A percentile compares a stretch with the other conserved stretches of the same genome.
Evolutionary conservation across 2,113 vertebrate species (phyloP).

Genomic region (Empidonax alnorum): DNA sequence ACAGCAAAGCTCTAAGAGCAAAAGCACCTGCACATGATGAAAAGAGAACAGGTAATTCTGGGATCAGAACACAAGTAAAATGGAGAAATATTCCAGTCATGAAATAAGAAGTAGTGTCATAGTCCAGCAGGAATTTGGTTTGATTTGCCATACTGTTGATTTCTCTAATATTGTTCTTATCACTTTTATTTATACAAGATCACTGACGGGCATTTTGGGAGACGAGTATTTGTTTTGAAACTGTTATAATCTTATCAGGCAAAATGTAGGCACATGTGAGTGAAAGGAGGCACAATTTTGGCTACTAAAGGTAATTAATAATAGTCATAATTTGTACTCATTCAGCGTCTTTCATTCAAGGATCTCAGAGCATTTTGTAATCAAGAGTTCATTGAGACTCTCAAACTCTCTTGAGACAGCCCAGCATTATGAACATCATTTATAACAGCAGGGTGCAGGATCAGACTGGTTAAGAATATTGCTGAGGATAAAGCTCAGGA

Average conservation of each 20-base stretch:
- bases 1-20: not conserved
- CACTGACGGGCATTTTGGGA: not conserved
- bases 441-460: conserved; percentile 58
- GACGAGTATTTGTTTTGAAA: conserved; percentile 4
- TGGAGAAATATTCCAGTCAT: not conserved
- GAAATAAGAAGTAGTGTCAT: not conserved
- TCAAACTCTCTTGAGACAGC: conserved; percentile 47
- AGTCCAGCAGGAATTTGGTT: not conserved
- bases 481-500: not conserved
- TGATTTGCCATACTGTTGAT: conserved; percentile 11
- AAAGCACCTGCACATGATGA: not conserved
- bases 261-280: not conserved
- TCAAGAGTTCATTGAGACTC: conserved; percentile 48
- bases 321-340: conserved; percentile 52
- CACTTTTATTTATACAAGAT: not conserved
- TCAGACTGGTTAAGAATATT: conserved; percentile 38
- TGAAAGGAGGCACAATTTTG: not conserved
- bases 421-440: conserved; percentile 28
- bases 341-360: conserved; percentile 64
- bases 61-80: not conserved
- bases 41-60: not conserved
- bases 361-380: conserved; percentile 60
- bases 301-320: conserved; percentile 61
- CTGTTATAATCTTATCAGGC: not conserved
- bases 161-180: not conserved